A percentile compares a stretch with the other conserved stretches of the same genome.
Conservation (phyloP, 2,113 vertebrate genomes). For the Lipophrys pholis region DNA sequence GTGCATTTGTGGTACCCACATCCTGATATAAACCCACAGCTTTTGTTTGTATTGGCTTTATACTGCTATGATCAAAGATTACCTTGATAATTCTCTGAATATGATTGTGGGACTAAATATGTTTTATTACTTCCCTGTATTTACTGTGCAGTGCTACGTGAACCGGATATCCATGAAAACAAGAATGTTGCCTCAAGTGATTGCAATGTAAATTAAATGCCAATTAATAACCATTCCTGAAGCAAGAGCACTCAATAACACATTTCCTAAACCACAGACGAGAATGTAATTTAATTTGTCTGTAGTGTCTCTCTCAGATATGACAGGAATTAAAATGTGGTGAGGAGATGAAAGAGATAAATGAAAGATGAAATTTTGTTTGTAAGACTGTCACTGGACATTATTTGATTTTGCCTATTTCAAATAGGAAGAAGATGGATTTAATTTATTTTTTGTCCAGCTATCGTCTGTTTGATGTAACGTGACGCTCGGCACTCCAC, state of each 20-base stretch:
- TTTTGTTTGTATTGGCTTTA: no score
- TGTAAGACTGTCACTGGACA: background rate
- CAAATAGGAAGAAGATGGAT: fast-evolving
- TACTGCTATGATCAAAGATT: no score
- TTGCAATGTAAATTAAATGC: background rate
- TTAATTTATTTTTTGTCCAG: background rate
- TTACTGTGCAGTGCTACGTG: no score
- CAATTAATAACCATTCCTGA: background rate
- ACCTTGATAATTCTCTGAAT: no score
- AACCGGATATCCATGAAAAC: no score
- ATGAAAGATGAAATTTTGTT: background rate
- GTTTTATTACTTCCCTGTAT: no score
- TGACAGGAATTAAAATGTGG: background rate
- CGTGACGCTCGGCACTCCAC: constrained; percentile 4
- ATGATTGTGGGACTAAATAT: no score
- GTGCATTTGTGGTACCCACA: no score
- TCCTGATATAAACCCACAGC: no score
- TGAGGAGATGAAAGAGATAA: background rate
- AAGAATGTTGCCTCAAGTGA: no score
- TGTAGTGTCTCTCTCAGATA: background rate
- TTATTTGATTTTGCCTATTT: background rate
- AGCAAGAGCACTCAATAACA: background rate
- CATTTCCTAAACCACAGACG: constrained; percentile 2
- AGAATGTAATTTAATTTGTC: constrained; percentile 7
- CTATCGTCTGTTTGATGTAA: constrained; percentile 10